A percentile compares a stretch with the other conserved stretches of the same genome.
phyloP scores from a whole-genome alignment of 1,140 invertebrate genomes.

The Asobara japonica region DNA sequence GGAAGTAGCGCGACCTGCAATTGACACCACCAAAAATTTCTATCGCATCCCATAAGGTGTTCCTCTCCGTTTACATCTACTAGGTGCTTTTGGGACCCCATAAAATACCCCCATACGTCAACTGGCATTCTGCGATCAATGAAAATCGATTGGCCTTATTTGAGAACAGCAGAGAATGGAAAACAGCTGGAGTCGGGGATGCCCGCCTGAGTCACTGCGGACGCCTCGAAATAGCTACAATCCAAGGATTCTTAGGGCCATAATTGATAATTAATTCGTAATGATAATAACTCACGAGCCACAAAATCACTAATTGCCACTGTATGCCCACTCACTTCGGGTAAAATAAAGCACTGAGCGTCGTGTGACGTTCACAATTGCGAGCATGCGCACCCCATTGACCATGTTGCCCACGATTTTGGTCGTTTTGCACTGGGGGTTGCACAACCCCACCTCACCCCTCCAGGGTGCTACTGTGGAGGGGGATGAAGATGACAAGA shows the following conservation, averaged over 20 bases:
- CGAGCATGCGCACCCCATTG: constrained; percentile 24
- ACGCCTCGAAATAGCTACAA: neutral
- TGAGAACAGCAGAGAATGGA: constrained; percentile 26
- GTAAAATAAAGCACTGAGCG: constrained; percentile 10
- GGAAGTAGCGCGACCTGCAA: constrained; percentile 47
- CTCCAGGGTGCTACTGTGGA: neutral
- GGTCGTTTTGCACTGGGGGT: constrained; percentile 23
- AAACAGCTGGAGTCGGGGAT: constrained; percentile 26
- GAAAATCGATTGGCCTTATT: constrained; percentile 50
- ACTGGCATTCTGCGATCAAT: too few species aligned
- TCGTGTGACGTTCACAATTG: constrained; percentile 28
- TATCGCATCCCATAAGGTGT: too few species aligned
- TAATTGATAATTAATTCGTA: neutral
- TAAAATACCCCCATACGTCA: constrained; percentile 46
- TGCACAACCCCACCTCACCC: constrained; percentile 18
- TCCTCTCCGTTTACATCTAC: neutral
- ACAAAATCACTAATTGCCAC: too few species aligned
- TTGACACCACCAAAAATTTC: constrained; percentile 6
- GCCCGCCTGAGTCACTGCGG: neutral
- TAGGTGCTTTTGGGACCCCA: neutral
- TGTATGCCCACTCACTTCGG: too few species aligned
- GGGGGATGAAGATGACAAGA: neutral
- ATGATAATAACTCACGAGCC: neutral
- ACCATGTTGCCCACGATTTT: neutral
- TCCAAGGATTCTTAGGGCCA: neutral